These are phyloP conservation scores for Equus przewalskii DNA, from an alignment of 2,113 vertebrate species.

Conservation along the genomic window DNA sequence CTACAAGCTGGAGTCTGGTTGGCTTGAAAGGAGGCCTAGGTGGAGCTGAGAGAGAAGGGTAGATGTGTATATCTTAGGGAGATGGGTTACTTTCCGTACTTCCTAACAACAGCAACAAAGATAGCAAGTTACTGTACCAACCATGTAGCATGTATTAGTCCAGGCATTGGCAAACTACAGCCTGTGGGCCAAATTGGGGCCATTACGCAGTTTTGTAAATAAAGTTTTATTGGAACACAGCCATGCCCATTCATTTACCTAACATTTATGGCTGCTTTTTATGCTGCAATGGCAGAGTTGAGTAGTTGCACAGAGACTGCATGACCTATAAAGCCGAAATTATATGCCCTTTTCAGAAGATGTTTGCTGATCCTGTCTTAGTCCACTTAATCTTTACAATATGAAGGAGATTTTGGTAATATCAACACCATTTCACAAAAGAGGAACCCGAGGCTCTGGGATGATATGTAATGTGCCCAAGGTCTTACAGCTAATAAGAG, in stretches of 20 bases:
- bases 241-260: neutral
- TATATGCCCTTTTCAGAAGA: neutral
- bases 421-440: neutral
- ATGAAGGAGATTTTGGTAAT: neutral
- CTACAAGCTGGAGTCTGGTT: neutral
- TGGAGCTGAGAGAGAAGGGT: neutral
- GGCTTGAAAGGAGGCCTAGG: neutral
- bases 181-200: neutral
- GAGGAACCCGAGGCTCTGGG: neutral
- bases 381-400: neutral
- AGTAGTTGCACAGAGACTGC: neutral
- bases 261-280: neutral
- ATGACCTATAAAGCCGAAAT: neutral
- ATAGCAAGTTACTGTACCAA: neutral
- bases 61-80: neutral
- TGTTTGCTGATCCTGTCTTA: neutral
- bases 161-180: neutral
- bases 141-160: neutral
- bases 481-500: neutral
- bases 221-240: neutral
- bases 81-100: neutral
- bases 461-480: neutral
- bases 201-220: neutral
- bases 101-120: neutral
- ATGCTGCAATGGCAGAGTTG: neutral